These are phyloP conservation scores for Gorsachius goisagi DNA, from an alignment of 2,113 vertebrate genomes.

Conservation along the genomic window DNA sequence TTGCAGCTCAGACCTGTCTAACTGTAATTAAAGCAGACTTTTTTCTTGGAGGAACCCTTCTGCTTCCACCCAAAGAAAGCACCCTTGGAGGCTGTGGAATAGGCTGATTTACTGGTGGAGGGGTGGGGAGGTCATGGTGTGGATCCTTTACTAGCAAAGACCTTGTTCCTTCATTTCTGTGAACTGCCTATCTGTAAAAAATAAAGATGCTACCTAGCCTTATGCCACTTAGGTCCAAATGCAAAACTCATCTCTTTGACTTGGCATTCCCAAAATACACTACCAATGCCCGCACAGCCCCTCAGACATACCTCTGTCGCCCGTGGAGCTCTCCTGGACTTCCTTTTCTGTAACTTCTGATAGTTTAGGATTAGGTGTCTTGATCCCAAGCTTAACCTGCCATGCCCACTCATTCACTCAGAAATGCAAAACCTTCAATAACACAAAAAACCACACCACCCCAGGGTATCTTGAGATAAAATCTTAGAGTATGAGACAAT, in stretches of 20 bases:
- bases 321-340: background rate
- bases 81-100: background rate
- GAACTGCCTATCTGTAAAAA: background rate
- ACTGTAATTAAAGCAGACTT: background rate
- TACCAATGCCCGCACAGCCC: fast-evolving
- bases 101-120: background rate
- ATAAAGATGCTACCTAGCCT: background rate
- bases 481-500: background rate
- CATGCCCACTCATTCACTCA: background rate
- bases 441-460: background rate
- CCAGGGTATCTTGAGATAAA: background rate
- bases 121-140: background rate
- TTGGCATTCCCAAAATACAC: background rate
- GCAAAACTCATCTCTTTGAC: background rate
- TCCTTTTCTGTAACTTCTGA: background rate
- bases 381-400: background rate
- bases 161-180: background rate
- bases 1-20: background rate
- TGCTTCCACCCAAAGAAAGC: background rate
- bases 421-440: background rate
- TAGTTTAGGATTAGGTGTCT: background rate
- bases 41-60: background rate
- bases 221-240: background rate
- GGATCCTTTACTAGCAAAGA: background rate
- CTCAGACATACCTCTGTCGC: background rate